Evolutionary conservation across 2,113 vertebrate species (phyloP), one percentile per base, ranked within the genome.

Genomic region (Mirounga angustirostris): DNA sequence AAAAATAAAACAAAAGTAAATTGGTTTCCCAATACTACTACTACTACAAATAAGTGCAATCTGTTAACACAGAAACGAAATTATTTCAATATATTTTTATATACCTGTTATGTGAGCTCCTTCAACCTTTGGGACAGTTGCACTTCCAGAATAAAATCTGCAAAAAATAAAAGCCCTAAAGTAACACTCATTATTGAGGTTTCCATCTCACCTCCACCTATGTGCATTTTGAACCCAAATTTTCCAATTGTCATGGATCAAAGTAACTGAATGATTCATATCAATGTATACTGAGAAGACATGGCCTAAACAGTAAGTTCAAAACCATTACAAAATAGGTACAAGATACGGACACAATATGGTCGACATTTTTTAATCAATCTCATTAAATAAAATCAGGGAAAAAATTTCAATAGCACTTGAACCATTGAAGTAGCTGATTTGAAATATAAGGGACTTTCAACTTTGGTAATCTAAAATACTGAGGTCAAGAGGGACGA

Each of bases 121-220:
- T 87, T 98, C 97, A 95, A 97, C 85, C 74, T 99, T 98, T 92
- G 98, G 99, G 85, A 93, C 46, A 76, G 98, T 73, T 97, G 98
- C 4, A 74, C 95, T 99, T 90, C 98, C 98, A 5, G 98, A 98
- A 95, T 99, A 99, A 96, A 97, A 98, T 97, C 99, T 99, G 89
- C 0, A 91, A 90, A 97, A 97, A 97, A 7, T 11, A 94, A 95
- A 0, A 76, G 26, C 1, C 15, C 18, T 21, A 52, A 80, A 74
- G 8, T 92, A 78, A 84, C 56, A 59, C 3, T 89, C 63, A 15
- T 36, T 63, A 86, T 36, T 26, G 24, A 73, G 56, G 8, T 69
- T 89, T 30, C 36, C 22, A 65, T 59, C 5, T 92, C 33, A 87
- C 9, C 21, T 82, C 43, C 16, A 73, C 4, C 43, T 54, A 21